A percentile compares a stretch with the other conserved stretches of the same genome.
phyloP scores from a whole-genome alignment of 2,888 invertebrate species.

The Chaitophorus viminalis region DNA sequence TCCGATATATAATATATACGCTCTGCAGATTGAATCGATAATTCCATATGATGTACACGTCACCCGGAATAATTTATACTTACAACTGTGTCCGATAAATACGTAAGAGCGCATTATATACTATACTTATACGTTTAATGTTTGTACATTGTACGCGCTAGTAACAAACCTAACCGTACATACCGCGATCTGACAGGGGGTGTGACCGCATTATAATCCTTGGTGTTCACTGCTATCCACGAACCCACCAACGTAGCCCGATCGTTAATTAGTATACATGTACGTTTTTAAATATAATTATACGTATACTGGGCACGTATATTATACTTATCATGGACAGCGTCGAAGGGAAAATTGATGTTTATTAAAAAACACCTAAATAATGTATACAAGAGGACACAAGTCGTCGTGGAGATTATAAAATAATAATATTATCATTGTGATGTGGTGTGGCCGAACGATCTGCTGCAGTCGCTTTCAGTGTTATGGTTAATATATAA shows the following conservation, averaged over 20 bases:
- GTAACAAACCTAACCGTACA: background rate
- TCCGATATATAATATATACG: background rate
- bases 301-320: background rate
- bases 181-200: slow-evolving; percentile 25
- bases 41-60: background rate
- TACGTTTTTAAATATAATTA: background rate
- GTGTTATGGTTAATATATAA: no score
- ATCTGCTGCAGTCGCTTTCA: no score
- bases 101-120: no score
- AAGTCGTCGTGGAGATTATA: no score
- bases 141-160: background rate
- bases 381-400: no score
- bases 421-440: no score
- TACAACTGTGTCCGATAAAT: background rate
- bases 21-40: background rate
- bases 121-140: background rate
- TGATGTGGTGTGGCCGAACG: no score
- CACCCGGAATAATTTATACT: background rate
- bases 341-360: background rate
- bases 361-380: slow-evolving; percentile 32
- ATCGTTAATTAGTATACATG: slow-evolving; percentile 2
- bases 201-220: slow-evolving; percentile 4
- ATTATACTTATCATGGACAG: background rate
- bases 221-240: background rate
- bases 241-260: slow-evolving; percentile 44